Conservation (phyloP, 2,797 vertebrate genomes). For the Heliangelus exortis region DNA sequence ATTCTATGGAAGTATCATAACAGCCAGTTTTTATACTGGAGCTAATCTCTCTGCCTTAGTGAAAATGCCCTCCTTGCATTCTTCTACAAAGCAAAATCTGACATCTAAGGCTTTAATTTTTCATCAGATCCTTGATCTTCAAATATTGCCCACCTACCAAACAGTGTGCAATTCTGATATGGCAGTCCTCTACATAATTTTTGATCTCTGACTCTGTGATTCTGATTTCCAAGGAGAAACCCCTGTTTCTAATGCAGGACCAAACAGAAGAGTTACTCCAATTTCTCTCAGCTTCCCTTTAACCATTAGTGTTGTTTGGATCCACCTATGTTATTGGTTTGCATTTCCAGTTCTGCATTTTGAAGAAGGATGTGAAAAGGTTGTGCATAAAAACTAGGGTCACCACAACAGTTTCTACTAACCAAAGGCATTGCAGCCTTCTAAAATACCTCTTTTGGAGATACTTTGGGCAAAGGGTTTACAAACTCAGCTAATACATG, state of each 20-base stretch:
- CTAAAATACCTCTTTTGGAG: background rate
- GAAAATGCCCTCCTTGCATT: background rate
- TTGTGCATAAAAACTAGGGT: background rate
- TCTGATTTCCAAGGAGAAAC: background rate
- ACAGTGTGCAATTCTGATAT: background rate
- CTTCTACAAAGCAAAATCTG: background rate
- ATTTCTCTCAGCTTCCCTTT: background rate
- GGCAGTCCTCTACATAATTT: background rate
- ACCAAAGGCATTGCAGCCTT: background rate
- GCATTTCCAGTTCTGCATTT: background rate
- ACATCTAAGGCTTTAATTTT: background rate
- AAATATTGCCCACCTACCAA: background rate
- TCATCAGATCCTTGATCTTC: background rate
- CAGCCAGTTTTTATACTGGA: background rate
- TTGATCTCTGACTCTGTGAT: background rate
- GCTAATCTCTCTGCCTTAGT: background rate
- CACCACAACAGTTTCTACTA: background rate
- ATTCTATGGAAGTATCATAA: accelerated
- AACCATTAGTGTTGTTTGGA: accelerated
- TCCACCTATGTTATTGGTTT: background rate
- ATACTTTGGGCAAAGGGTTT: background rate
- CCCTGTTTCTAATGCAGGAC: accelerated
- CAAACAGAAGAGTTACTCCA: background rate
- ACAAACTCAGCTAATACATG: accelerated
- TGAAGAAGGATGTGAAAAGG: background rate